A percentile compares a stretch with the other conserved stretches of the same genome.
These are phyloP conservation scores for Conistra vaccinii DNA, from an alignment of 2,888 invertebrate species.

Conservation along the genomic window DNA sequence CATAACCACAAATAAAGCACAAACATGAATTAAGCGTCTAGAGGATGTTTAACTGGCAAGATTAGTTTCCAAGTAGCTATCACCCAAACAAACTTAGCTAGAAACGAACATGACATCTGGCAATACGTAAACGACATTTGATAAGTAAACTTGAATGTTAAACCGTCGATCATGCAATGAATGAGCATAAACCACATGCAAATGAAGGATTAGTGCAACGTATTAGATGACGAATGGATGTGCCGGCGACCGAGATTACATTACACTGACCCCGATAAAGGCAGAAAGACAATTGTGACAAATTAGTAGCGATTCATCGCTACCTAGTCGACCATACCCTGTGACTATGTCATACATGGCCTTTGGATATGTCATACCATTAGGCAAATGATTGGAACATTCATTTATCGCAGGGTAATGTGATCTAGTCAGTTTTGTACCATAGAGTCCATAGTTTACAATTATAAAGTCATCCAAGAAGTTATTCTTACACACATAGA, in stretches of 20 bases:
- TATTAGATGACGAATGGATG: slow-evolving; percentile 58
- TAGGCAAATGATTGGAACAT: background rate
- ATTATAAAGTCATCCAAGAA: slow-evolving; percentile 19
- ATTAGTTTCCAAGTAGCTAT: slow-evolving; percentile 7
- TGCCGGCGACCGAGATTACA: slow-evolving; percentile 26
- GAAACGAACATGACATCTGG: background rate
- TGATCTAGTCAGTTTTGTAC: slow-evolving; percentile 29
- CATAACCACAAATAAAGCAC: slow-evolving; percentile 28
- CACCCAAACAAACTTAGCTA: background rate
- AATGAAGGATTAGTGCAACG: slow-evolving; percentile 59
- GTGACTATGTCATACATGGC: background rate
- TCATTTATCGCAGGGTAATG: slow-evolving; percentile 14
- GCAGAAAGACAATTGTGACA: background rate
- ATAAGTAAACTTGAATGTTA: slow-evolving; percentile 22
- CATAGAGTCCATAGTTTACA: slow-evolving; percentile 15
- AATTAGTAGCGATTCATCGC: slow-evolving; percentile 11
- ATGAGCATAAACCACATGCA: slow-evolving; percentile 56
- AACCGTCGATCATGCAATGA: slow-evolving; percentile 40
- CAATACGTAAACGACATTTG: background rate
- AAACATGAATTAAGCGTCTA: slow-evolving; percentile 21
- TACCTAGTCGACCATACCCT: background rate
- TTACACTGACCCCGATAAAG: slow-evolving; percentile 24
- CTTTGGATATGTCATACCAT: background rate
- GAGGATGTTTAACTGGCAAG: slow-evolving; percentile 10
- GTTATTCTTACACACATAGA: slow-evolving; percentile 19